A percentile compares a stretch with the other conserved stretches of the same genome.
Evolutionary conservation across 2,888 invertebrate species (phyloP).

Genomic region (Drosophila rubida): DNA sequence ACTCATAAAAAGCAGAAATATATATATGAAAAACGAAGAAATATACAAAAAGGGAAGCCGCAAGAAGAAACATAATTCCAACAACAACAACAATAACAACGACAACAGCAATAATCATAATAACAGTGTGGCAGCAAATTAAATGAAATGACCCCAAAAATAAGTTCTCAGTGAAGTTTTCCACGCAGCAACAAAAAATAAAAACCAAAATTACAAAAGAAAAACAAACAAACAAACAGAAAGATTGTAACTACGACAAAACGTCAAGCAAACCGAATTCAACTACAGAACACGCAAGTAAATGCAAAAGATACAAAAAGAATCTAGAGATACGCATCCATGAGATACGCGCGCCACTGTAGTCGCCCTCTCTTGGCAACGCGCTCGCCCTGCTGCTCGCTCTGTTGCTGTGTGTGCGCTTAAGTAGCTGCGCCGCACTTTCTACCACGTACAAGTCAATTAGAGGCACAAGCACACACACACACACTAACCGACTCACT

Average conservation of each 20-base stretch:
- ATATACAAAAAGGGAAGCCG: constrained; percentile 31
- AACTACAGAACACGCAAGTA: constrained; percentile 49
- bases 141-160: constrained; percentile 70
- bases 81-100: constrained; percentile 27
- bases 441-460: constrained; percentile 80
- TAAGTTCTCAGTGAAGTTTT: constrained; percentile 46
- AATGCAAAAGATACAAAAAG: constrained; percentile 67
- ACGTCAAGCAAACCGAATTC: constrained; percentile 17
- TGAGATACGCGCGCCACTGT: constrained; percentile 56
- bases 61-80: constrained; percentile 41
- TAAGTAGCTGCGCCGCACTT: constrained; percentile 69
- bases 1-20: constrained; percentile 63
- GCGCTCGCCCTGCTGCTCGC: constrained; percentile 6
- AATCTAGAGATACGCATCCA: constrained; percentile 58
- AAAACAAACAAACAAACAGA: constrained; percentile 28
- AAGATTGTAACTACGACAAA: constrained; percentile 25
- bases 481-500: no score
- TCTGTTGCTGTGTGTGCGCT: constrained; percentile 29
- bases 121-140: constrained; percentile 62
- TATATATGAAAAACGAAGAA: constrained; percentile 21
- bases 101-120: constrained; percentile 39
- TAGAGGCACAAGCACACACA: constrained; percentile 57
- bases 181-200: constrained; percentile 28
- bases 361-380: constrained; percentile 8
- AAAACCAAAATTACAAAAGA: constrained; percentile 19